Evolutionary conservation across 2,797 vertebrate genomes (phyloP), one percentile per base, ranked within the genome.

Genomic region (Sebastes ruberrimus): DNA sequence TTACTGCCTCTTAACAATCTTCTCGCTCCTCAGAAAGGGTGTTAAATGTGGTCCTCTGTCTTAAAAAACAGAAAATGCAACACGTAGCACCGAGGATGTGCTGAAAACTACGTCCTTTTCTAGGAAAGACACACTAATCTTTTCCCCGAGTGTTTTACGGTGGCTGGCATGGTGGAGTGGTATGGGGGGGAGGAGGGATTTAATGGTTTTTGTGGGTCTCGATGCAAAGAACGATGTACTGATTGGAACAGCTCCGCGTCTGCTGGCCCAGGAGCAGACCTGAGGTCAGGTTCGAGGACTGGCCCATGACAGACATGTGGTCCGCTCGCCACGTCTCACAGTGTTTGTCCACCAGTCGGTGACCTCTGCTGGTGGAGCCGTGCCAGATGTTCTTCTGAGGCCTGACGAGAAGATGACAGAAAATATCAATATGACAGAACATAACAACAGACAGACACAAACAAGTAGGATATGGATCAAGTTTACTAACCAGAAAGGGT

Each of bases 371-470:
- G 81, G 81, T 96, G 67, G 98, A 99, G 63, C 98, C 98, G 0
- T 99, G 98, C 98, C 98, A 99, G 74, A 99, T 85, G 57, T 95
- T 95, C 93, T 99, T 99, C 76, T 97, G 96, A 69, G 98, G 97
- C 98, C 98, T 99, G 93, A 32, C 0, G 0, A 4, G 49, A 0
- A 3, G 49, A 82, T 2, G 16, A 65, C 4, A 60, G 9, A 53
- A 28, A 59, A 33, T 6, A 0, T 72, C 22, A 74, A 30, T 16
- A 6, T 4, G 7, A 35, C n/a, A 28, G 20, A 66, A 25, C 67
- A 35, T 25, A 23, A 32, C 16, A 49, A 27, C 32, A 20, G 49
- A 18, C n/a, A 38, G 9, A 66, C 22, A 28, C 11, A 49, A 66
- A 82, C 1, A 62, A 7, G 11, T 0, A 46, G 22, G 9, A 1